Percentiles rank a stretch among this genome's conserved stretches.
phyloP scores from a whole-genome alignment of 2,797 vertebrate species.

The Otus scops region DNA sequence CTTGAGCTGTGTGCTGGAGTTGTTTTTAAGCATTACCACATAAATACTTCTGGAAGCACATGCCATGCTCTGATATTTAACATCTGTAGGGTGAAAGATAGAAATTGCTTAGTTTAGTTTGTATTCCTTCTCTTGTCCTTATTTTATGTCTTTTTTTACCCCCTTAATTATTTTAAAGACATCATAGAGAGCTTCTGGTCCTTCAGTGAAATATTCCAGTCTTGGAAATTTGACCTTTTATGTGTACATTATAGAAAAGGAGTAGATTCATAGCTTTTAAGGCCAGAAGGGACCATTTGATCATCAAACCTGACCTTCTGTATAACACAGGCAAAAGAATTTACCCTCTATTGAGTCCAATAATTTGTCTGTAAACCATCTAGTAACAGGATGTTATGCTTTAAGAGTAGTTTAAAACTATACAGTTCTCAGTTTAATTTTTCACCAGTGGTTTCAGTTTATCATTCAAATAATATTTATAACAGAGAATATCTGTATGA shows the following conservation, averaged over 20 bases:
- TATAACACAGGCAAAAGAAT: constrained; percentile 17
- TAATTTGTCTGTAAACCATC: constrained; percentile 24
- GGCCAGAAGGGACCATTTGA: not conserved
- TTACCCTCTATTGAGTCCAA: not conserved
- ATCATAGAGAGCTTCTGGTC: not conserved
- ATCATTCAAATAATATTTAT: constrained; percentile 19
- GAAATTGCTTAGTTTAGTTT: not conserved
- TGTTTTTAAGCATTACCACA: not conserved
- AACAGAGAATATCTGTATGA: not conserved
- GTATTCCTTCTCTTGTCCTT: not conserved
- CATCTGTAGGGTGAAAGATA: not conserved
- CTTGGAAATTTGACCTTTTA: constrained; percentile 44
- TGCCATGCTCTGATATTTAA: not conserved
- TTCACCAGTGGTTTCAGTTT: not conserved
- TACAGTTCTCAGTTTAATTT: not conserved
- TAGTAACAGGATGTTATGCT: constrained; percentile 14
- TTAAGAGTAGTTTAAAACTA: not conserved
- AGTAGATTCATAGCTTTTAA: constrained; percentile 34
- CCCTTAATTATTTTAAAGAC: not conserved
- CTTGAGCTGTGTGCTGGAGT: not conserved
- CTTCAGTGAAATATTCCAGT: constrained; percentile 33
- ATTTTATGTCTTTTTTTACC: not conserved
- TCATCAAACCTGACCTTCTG: constrained; percentile 21
- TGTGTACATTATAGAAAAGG: not conserved
- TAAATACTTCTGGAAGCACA: not conserved